Conservation (phyloP, 2,888 invertebrate species). For the Drosophila maculinotata region DNA sequence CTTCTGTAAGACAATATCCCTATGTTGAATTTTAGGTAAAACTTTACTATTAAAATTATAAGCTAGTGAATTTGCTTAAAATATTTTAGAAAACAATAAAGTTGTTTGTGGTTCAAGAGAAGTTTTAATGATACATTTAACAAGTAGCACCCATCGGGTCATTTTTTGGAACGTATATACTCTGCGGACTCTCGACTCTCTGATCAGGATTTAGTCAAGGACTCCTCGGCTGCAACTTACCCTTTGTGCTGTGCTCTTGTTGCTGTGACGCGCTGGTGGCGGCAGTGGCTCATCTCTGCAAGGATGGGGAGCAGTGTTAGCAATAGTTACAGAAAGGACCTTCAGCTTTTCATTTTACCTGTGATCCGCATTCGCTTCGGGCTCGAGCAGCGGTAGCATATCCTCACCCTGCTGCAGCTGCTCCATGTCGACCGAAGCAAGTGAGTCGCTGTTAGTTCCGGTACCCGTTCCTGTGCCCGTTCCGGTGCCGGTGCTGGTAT, state of each 20-base stretch:
- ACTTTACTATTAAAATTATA: no score
- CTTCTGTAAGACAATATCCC: no score
- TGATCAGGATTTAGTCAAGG: not conserved
- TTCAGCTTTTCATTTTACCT: slow-evolving; percentile 64
- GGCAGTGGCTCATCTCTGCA: slow-evolving; percentile 85
- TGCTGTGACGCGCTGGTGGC: slow-evolving; percentile 66
- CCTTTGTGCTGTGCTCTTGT: slow-evolving; percentile 45
- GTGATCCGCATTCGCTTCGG: slow-evolving; percentile 81
- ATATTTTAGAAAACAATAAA: no score
- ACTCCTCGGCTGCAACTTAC: slow-evolving; percentile 48
- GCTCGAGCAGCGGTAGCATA: slow-evolving; percentile 86
- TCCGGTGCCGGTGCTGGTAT: slow-evolving; percentile 59
- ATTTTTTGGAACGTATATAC: no score
- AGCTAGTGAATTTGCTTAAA: no score
- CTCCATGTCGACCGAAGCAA: slow-evolving; percentile 82
- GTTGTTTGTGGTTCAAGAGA: no score
- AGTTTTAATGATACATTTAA: no score
- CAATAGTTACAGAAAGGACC: not conserved
- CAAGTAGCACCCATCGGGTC: no score
- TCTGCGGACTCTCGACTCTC: no score
- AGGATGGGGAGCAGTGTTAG: not conserved
- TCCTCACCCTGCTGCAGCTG: slow-evolving; percentile 85
- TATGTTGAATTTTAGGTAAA: no score
- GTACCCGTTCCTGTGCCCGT: slow-evolving; percentile 54
- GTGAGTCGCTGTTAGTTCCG: slow-evolving; percentile 75